Conservation (phyloP, 2,797 vertebrate species). For the Sphenopsis melanotis region DNA sequence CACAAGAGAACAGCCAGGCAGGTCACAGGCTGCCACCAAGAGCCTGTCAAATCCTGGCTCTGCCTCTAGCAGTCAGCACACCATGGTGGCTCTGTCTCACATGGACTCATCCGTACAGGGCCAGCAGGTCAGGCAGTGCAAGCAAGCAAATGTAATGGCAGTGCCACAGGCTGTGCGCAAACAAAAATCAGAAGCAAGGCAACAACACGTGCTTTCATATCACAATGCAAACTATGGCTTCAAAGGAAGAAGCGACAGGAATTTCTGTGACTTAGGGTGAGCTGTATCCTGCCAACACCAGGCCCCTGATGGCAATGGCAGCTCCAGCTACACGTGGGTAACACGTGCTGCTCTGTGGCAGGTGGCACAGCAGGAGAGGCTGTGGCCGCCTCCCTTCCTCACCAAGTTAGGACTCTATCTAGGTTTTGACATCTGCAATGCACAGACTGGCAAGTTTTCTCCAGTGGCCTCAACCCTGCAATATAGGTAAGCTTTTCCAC, state of each 20-base stretch:
- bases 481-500: not conserved
- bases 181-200: not conserved
- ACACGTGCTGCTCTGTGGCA: not conserved
- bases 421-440: not conserved
- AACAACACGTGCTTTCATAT: not conserved
- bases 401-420: not conserved
- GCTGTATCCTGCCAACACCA: not conserved
- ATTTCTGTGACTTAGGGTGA: not conserved
- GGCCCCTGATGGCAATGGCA: not conserved
- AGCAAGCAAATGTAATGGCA: not conserved
- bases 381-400: not conserved
- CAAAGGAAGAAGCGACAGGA: not conserved
- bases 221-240: not conserved
- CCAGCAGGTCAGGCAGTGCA: not conserved
- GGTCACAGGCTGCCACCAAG: not conserved
- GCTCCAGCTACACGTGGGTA: not conserved
- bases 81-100: not conserved
- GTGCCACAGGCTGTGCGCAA: not conserved
- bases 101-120: not conserved
- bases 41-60: not conserved
- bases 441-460: not conserved
- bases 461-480: not conserved
- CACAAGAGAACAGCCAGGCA: not conserved
- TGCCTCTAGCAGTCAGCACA: not conserved
- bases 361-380: not conserved